Base-by-base conservation (phyloP, 1,140 invertebrate genomes). In the Zaprionus tsacasi region DNA sequence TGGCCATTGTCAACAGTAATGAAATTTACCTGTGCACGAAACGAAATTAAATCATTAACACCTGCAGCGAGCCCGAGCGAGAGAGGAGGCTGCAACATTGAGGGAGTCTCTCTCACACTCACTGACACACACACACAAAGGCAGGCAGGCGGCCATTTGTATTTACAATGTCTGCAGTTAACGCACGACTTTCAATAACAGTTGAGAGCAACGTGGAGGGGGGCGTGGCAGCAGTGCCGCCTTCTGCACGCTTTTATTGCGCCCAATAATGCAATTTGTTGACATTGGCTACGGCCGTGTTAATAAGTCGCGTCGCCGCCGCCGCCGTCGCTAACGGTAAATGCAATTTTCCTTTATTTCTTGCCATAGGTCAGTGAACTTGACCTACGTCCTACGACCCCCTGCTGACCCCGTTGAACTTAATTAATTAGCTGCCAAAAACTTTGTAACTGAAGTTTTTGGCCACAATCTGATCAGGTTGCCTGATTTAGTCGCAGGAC, bases 351-450 rank as follows among this genome's bases (percentile, higher is more conserved):
- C 64, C 40, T 50, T 40, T 57, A 38, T 65, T 59, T 12, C 48
- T 25, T 50, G 45, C 45, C 36, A 13, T 40, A 45, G 55, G 38
- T 25, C 52, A 79, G 60, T 70, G 68, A 71, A 79, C 76, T 70
- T 79, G 73, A 38, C 55, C 57, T 38, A 7, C 25, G 48, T 30
- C 33, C n/a, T n/a, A n/a, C 45, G n/a, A 30, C 17, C 33, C 35
- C 36, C 33, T 63, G 10, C 50, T 67, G 54, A 63, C 57, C 61
- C 43, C 27, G 57, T 60, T 30, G 57, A 89, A 91, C 89, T 89
- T 89, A 91, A 91, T 91, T 91, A 91, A 91, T 91, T 91, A 91
- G 88, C 89, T 88, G 72, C 55, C 80, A 85, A 73, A 82, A 82
- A 59, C 66, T 78, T 73, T 76, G 68, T 68, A 74, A 64, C 56